Evolutionary conservation across 2,888 invertebrate species (phyloP).

Genomic region (Buathra laborator): DNA sequence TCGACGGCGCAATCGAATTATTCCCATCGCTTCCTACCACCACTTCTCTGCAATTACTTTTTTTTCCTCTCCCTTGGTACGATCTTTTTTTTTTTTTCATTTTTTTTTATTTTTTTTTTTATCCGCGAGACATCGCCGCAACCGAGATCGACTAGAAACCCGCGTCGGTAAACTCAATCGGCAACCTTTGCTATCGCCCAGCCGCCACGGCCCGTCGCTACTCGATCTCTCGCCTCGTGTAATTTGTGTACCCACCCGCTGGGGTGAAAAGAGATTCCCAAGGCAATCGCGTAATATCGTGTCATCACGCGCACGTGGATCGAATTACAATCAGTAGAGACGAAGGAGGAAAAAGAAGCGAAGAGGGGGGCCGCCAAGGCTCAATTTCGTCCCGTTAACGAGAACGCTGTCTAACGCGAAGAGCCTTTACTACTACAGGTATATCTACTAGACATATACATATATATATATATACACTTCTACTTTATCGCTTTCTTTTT

Average conservation of each 20-base stretch:
- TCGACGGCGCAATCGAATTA: slow-evolving; percentile 54
- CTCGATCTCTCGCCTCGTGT: slow-evolving; percentile 62
- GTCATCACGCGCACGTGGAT: slow-evolving; percentile 68
- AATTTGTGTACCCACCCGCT: slow-evolving; percentile 62
- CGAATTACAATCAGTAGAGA: slow-evolving; percentile 66
- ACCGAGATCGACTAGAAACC: slow-evolving; percentile 48
- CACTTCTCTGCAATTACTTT: slow-evolving; percentile 50
- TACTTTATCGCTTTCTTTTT: slow-evolving; percentile 2
- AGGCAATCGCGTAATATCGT: slow-evolving; percentile 66
- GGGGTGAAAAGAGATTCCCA: slow-evolving; percentile 62
- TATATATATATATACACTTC: neutral
- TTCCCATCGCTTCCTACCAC: slow-evolving; percentile 25
- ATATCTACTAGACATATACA: neutral
- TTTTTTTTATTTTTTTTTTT: slow-evolving; percentile 24
- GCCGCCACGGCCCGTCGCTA: slow-evolving; percentile 26
- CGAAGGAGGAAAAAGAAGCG: neutral
- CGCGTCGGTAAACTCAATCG: slow-evolving; percentile 64
- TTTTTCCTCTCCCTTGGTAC: slow-evolving; percentile 12
- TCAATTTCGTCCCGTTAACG: slow-evolving; percentile 66
- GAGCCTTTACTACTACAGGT: slow-evolving; percentile 9
- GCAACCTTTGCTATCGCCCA: slow-evolving; percentile 47
- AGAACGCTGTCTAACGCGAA: slow-evolving; percentile 59
- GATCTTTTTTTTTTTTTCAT: slow-evolving; percentile 26
- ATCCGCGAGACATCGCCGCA: slow-evolving; percentile 61
- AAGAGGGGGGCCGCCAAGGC: slow-evolving; percentile 22